Evolutionary conservation across 2,113 vertebrate genomes (phyloP), one percentile per base, ranked within the genome.

Genomic region (Mionectes macconnelli): DNA sequence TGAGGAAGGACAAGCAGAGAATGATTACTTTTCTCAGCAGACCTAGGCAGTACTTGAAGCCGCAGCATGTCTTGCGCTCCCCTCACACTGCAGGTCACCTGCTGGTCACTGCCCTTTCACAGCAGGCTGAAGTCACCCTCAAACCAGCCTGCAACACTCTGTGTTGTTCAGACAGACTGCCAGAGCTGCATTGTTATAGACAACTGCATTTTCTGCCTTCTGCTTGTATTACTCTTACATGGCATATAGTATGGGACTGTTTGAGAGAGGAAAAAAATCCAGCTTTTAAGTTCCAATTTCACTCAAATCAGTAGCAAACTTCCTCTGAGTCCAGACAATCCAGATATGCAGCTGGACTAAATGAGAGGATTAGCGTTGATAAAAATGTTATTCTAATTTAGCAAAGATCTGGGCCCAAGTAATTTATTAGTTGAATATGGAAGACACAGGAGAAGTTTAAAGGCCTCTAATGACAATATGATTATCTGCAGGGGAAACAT

Each of bases 401-500:
- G 42, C 1, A 1, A 95, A 84, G 53, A 85, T 91, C 59, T 80
- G 33, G 53, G 47, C 25, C 49, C 49, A 39, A 91, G 50, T 82
- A 27, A 42, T 89, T 90, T 91, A 84, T 69, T 80, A 80, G 73
- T 78, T 88, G 50, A 56, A n/a, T 70, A 21, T 83, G 37, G 42
- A 73, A 93, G 45, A 59, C 20, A 49, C 23, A 55, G 21, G 24
- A 57, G 50, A 31, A 67, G 39, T 85, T 83, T 89, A 73, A 84
- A 63, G 53, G 28, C 31, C 31, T 91, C 31, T 76, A 81, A 64
- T 64, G 76, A 78, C 84, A 72, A 42, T 81, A 80, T 74, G 42
- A 87, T 94, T 96, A 68, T 94, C 81, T 91, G 13, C n/a, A 91
- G n/a, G 27, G 53, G 55, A 93, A 96, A 85, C 10, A 93, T 91